Evolutionary conservation across 2,888 invertebrate species (phyloP).

Genomic region (Thalpophila matura): DNA sequence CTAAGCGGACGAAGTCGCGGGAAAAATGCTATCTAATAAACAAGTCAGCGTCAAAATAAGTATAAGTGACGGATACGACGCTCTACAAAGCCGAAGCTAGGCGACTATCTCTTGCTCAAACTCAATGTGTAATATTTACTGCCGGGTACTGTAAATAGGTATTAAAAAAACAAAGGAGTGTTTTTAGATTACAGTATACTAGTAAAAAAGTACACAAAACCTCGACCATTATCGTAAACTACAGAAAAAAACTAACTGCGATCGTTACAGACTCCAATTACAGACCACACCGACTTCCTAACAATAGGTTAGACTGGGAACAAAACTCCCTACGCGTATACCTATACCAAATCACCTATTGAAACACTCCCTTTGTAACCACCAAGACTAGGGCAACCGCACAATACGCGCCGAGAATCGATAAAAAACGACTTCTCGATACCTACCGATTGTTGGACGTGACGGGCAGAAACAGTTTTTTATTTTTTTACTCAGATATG

Average conservation of each 20-base stretch:
- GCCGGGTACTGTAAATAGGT: not conserved
- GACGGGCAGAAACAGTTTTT: constrained; percentile 46
- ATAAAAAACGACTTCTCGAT: constrained; percentile 56
- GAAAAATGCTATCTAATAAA: too few species aligned
- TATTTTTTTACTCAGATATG: constrained; percentile 19
- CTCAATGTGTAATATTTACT: not conserved
- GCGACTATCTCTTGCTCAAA: too few species aligned
- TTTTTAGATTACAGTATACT: too few species aligned
- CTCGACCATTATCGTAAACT: not conserved
- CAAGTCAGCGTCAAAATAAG: too few species aligned
- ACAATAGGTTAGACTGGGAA: constrained; percentile 34
- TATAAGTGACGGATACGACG: too few species aligned
- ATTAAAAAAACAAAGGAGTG: too few species aligned
- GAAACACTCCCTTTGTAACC: constrained; percentile 55
- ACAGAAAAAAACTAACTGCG: constrained; percentile 2
- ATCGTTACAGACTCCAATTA: constrained; percentile 40
- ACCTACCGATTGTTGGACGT: constrained; percentile 52
- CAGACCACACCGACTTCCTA: constrained; percentile 32
- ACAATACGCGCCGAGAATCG: constrained; percentile 54
- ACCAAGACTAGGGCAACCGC: constrained; percentile 53
- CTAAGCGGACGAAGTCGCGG: too few species aligned
- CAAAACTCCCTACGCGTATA: constrained; percentile 17
- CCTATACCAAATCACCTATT: constrained; percentile 47
- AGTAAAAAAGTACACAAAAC: too few species aligned
- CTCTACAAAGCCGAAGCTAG: too few species aligned